Percentiles rank a stretch among this genome's conserved stretches.
Conservation (phyloP, 2,797 vertebrate genomes). For the Acropternis orthonyx region DNA sequence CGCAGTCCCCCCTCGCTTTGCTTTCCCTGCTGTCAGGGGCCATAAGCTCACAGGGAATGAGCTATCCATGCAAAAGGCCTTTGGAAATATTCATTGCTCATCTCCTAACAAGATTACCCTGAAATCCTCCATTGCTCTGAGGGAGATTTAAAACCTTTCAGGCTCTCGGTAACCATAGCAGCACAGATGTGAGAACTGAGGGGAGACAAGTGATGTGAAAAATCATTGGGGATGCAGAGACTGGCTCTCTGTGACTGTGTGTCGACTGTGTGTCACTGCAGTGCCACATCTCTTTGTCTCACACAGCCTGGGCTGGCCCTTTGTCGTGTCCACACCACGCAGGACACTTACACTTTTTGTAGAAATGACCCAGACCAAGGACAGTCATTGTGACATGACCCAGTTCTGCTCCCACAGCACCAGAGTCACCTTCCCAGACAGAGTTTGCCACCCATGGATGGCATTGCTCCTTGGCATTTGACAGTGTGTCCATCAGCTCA, state of each 20-base stretch:
- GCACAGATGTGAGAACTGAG: constrained; percentile 44
- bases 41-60: background rate
- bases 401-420: background rate
- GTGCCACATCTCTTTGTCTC: background rate
- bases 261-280: background rate
- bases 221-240: background rate
- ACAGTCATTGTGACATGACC: accelerated
- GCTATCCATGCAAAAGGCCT: constrained; percentile 57
- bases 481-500: accelerated
- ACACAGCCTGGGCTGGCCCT: background rate
- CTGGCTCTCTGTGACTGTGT: background rate
- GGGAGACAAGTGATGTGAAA: constrained; percentile 54
- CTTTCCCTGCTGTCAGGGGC: background rate
- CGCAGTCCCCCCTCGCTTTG: background rate
- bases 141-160: constrained; percentile 53
- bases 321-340: background rate
- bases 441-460: background rate
- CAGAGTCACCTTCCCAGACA: background rate
- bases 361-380: background rate
- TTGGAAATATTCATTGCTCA: constrained; percentile 69
- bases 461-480: accelerated
- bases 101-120: constrained; percentile 67
- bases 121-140: constrained; percentile 58
- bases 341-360: background rate
- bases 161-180: constrained; percentile 64